Evolutionary conservation across 2,888 invertebrate genomes (phyloP).

Genomic region (Neria commutata): DNA sequence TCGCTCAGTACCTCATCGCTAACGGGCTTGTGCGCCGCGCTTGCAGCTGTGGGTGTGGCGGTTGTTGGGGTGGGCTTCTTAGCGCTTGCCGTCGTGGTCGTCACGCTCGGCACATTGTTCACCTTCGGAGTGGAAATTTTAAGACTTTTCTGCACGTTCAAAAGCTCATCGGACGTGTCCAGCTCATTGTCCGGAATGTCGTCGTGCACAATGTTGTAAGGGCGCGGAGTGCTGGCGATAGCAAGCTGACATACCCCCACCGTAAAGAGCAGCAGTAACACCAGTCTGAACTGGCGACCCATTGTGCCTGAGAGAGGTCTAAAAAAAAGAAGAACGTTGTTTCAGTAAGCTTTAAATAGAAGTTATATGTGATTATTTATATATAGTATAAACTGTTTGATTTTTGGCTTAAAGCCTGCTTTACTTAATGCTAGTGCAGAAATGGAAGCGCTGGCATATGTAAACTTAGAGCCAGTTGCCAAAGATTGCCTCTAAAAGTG

Average conservation of each 20-base stretch:
- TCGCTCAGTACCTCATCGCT: slow-evolving; percentile 47
- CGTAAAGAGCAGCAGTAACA: slow-evolving; percentile 51
- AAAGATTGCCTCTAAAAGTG: no score
- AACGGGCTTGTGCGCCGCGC: slow-evolving; percentile 38
- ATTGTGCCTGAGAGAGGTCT: slow-evolving; percentile 37
- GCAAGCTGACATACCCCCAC: slow-evolving; percentile 45
- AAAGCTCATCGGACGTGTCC: slow-evolving; percentile 19
- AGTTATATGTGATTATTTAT: no score
- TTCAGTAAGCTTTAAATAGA: no score
- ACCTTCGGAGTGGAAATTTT: slow-evolving; percentile 52
- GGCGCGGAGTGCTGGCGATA: slow-evolving; percentile 34
- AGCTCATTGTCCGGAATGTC: slow-evolving; percentile 45
- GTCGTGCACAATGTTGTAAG: slow-evolving; percentile 34
- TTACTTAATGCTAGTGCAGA: no score
- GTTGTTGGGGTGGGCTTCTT: background rate
- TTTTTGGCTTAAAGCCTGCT: no score
- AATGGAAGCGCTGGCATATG: no score
- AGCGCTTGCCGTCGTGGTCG: slow-evolving; percentile 24
- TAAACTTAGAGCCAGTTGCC: no score
- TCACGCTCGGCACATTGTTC: slow-evolving; percentile 36
- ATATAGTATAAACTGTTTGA: no score
- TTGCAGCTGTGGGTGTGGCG: slow-evolving; percentile 3
- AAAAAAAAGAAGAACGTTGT: slow-evolving; percentile 16
- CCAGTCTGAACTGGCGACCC: slow-evolving; percentile 61
- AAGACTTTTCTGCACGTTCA: slow-evolving; percentile 28